Base-by-base conservation (phyloP, 2,888 invertebrate genomes). In the Watsonalla cultraria region DNA sequence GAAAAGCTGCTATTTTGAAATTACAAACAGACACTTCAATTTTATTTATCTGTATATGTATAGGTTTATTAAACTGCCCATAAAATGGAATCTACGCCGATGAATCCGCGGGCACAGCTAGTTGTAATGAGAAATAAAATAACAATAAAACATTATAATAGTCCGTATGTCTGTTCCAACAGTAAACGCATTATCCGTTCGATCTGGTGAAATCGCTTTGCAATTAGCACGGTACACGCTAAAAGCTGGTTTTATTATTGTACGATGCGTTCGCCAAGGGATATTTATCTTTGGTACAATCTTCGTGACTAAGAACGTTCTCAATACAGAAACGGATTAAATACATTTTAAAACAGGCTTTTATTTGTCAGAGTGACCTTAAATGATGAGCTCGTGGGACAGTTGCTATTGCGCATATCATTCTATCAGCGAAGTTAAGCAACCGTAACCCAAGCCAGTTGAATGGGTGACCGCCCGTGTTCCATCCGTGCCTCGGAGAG, bases 211-310 rank as follows among this genome's bases (percentile, higher is more conserved):
- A 66, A 72, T 58, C 62, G 60, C 37, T 49, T 35, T 13, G 65
- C 72, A 76, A 76, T 76, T 76, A 76, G 72, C 72, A 64, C 62
- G 55, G 55, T 66, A 67, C 64, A 62, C 61, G 72, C 72, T 74
- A 74, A 74, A 74, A 74, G 71, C 72, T 62, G 64, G 64, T 63
- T 69, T 70, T 60, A 60, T 68, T 67, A 66, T 70, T 65, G 68
- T 68, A 65, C 67, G 67, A 67, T 67, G 65, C 71, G 64, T 72
- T 59, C 59, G 65, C 59, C 62, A 69, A 66, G 66, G 62, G 63
- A 49, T 49, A 54, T 54, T 62, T 72, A 72, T 72, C 73, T 60
- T 54, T 51, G 57, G 13, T 56, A 57, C 61, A 57, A 65, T 67
- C 62, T 64, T 49, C 46, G 51, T 34, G 53, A 52, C 62, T 65